Conservation (phyloP, 2,888 invertebrate species). For the Tuta absoluta region DNA sequence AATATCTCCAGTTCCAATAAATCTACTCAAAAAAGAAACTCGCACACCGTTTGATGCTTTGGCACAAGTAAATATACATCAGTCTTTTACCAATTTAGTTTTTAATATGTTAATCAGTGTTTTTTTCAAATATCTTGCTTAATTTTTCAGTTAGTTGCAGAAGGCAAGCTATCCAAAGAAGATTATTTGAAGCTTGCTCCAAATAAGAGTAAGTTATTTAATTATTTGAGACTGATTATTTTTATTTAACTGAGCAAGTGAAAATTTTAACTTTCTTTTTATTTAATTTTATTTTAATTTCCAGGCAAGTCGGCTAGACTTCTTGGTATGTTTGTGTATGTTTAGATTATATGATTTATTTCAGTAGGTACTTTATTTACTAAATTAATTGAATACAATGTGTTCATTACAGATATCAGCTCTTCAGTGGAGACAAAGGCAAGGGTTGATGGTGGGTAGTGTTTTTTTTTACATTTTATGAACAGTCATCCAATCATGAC, state of each 20-base stretch:
- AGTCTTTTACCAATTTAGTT: background rate
- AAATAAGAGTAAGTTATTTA: conserved; percentile 60
- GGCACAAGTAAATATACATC: conserved; percentile 67
- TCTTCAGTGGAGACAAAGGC: conserved; percentile 51
- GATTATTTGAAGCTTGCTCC: conserved; percentile 74
- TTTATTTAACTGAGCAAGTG: background rate
- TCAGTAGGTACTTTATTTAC: background rate
- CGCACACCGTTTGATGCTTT: conserved; percentile 65
- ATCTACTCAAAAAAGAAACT: conserved; percentile 34
- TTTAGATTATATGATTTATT: conserved; percentile 6
- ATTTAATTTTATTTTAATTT: conserved; percentile 20
- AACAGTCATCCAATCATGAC: no score
- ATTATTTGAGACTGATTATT: background rate
- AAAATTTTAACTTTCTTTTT: background rate
- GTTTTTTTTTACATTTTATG: background rate
- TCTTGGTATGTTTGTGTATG: conserved; percentile 26
- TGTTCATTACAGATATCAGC: conserved; percentile 57
- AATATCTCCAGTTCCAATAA: conserved; percentile 38
- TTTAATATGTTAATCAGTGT: conserved; percentile 6
- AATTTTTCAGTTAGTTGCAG: conserved; percentile 74
- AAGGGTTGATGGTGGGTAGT: conserved; percentile 61
- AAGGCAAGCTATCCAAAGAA: conserved; percentile 72
- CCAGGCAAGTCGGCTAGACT: conserved; percentile 27
- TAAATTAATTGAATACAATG: background rate
- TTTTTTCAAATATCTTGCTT: conserved; percentile 31